Evolutionary conservation across 2,113 vertebrate genomes (phyloP).

Genomic region (Upupa epops): DNA sequence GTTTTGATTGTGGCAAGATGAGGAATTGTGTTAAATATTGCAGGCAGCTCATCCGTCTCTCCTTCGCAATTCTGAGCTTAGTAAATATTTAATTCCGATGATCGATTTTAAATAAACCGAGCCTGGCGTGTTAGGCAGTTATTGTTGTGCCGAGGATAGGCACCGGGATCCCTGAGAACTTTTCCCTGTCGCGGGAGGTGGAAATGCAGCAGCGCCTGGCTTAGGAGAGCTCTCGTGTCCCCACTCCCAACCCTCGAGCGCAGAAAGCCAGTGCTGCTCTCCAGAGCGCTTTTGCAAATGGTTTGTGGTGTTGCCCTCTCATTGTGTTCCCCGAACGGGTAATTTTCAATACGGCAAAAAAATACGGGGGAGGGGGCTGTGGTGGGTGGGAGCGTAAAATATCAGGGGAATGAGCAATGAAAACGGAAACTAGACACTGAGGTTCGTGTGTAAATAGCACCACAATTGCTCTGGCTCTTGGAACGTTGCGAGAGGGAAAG

Average conservation of each 20-base stretch:
- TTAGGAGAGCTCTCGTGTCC: neutral
- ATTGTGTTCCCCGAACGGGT: neutral
- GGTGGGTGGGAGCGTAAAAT: neutral
- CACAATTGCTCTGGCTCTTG: neutral
- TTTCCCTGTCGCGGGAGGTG: neutral
- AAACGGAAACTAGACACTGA: neutral
- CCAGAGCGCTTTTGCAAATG: neutral
- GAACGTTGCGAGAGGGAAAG: neutral
- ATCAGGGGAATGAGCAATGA: neutral
- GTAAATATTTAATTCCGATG: slow-evolving; percentile 69
- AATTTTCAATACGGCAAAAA: neutral
- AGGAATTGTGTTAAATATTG: slow-evolving; percentile 59
- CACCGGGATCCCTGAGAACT: slow-evolving; percentile 30
- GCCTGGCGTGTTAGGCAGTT: neutral
- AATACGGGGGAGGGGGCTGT: neutral
- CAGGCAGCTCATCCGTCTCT: slow-evolving; percentile 29
- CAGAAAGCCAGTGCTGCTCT: neutral
- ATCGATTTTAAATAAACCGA: slow-evolving; percentile 43
- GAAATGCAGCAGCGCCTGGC: neutral
- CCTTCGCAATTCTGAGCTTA: slow-evolving; percentile 23
- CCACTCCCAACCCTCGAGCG: neutral
- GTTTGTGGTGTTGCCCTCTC: neutral
- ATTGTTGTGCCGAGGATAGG: slow-evolving; percentile 2
- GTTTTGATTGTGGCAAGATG: neutral
- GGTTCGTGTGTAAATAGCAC: neutral